Conservation (phyloP, 2,888 invertebrate species). For the Malthinus seriepunctatus region DNA sequence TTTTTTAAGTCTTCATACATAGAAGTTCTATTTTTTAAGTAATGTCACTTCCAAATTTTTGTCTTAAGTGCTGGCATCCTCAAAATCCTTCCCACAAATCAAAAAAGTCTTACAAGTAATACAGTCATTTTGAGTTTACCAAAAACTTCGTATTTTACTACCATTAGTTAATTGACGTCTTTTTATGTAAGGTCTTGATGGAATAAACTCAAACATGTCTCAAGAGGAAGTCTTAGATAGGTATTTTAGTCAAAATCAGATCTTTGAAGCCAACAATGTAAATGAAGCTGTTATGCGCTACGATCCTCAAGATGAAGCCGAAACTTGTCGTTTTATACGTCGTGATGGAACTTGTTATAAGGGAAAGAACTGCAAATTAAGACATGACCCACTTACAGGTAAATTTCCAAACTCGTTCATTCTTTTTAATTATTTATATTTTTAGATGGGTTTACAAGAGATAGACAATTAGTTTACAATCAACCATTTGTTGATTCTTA, state of each 20-base stretch:
- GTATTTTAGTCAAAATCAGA: conserved; percentile 5
- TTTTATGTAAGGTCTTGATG: conserved; percentile 6
- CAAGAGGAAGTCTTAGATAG: conserved; percentile 15
- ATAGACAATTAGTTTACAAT: conserved; percentile 10
- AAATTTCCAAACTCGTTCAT: background rate
- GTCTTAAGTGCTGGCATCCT: too few relatives aligned
- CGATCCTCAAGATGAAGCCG: conserved; percentile 21
- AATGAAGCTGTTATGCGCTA: conserved; percentile 25
- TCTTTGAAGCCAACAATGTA: conserved; percentile 9
- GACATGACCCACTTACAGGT: conserved; percentile 9
- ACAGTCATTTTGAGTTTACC: too few relatives aligned
- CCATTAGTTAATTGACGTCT: background rate
- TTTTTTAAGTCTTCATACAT: too few relatives aligned
- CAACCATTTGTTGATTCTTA: background rate
- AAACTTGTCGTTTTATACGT: conserved; percentile 13
- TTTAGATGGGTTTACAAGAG: conserved; percentile 15
- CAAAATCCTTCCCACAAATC: too few relatives aligned
- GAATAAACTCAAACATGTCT: conserved; percentile 8
- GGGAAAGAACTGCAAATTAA: conserved; percentile 13
- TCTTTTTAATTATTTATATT: background rate
- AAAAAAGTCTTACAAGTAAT: too few relatives aligned
- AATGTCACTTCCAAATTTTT: too few relatives aligned
- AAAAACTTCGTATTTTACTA: too few relatives aligned
- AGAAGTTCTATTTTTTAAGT: too few relatives aligned
- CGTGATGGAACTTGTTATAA: conserved; percentile 20